Evolutionary conservation across 2,888 invertebrate genomes (phyloP), one percentile per base, ranked within the genome.

Genomic region (Calliopum simillimum): DNA sequence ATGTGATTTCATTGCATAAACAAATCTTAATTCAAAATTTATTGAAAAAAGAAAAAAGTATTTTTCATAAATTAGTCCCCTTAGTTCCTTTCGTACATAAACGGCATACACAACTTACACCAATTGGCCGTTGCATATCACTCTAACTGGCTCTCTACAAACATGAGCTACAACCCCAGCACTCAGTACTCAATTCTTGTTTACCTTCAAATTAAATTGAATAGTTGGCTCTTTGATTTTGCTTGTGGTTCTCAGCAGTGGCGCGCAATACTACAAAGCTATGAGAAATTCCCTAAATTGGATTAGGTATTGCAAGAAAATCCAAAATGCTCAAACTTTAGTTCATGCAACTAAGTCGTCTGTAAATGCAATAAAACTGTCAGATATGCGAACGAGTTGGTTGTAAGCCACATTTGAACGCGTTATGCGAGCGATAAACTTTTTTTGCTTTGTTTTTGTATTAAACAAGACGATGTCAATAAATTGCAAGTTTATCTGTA

Each of bases 251-350:
- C 51, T 33, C 53, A 55, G 58, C 59, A n/a, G n/a, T n/a, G n/a
- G 55, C 53, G 41, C 14, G 63, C 43, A 55, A 23, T 13, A 23
- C 16, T 8, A 47, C 21, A 41, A n/a, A n/a, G 53, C 44, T 71
- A 56, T 71, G 68, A 68, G 68, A 71, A 63, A 71, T 68, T 71
- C 58, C 68, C 68, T 63, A 71, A 68, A 71, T 51, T 68, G 55
- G 56, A 44, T 61, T 67, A 33, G 33, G 5, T 33, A 56, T 58
- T 67, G 63, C 68, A 53, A 59, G 23, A 53, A 68, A 63, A 66
- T 53, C 61, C 19, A 6, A 21, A 53, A 53, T 13, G 19, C 23
- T 21, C 53, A 19, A 53, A 11, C 23, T 12, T 14, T 23, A 23
- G 13, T 53, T 14, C 19, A 53, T 53, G 53, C 19, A 23, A 53